Evolutionary conservation across 1,140 invertebrate genomes (phyloP).

Genomic region (Thrips palmi): DNA sequence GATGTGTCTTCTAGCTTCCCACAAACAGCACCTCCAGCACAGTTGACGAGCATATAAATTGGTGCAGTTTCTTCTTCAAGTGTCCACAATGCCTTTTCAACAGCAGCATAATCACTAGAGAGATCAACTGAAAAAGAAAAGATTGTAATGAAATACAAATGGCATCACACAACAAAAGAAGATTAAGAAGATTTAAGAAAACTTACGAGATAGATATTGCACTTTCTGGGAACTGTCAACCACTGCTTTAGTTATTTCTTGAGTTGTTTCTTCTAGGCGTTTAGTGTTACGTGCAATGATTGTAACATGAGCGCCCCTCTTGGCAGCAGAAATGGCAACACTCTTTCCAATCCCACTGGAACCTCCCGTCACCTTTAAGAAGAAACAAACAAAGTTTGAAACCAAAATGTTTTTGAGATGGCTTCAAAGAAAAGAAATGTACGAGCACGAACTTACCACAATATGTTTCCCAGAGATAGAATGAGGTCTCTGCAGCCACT

Average conservation of each 20-base stretch:
- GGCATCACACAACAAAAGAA: not conserved
- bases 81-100: slow-evolving; percentile 36
- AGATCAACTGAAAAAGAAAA: slow-evolving; percentile 40
- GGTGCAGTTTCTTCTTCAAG: slow-evolving; percentile 47
- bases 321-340: slow-evolving; percentile 54
- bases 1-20: slow-evolving; percentile 67
- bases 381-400: too few relatives aligned
- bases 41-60: slow-evolving; percentile 79
- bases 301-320: slow-evolving; percentile 69
- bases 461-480: too few relatives aligned
- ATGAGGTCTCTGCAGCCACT: too few relatives aligned
- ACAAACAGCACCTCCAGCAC: slow-evolving; percentile 67
- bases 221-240: slow-evolving; percentile 36
- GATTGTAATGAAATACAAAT: not conserved
- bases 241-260: slow-evolving; percentile 31
- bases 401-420: too few relatives aligned
- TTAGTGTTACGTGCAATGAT: slow-evolving; percentile 64
- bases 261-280: slow-evolving; percentile 40
- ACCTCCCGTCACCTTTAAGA: slow-evolving; percentile 61
- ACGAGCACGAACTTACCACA: too few relatives aligned
- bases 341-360: slow-evolving; percentile 89
- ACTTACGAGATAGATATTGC: slow-evolving; percentile 34
- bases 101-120: slow-evolving; percentile 35
- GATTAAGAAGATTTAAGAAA: not conserved
- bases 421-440: too few relatives aligned